These are phyloP conservation scores for Chrysodeixis includens DNA, from an alignment of 2,888 invertebrate genomes.

Conservation along the genomic window DNA sequence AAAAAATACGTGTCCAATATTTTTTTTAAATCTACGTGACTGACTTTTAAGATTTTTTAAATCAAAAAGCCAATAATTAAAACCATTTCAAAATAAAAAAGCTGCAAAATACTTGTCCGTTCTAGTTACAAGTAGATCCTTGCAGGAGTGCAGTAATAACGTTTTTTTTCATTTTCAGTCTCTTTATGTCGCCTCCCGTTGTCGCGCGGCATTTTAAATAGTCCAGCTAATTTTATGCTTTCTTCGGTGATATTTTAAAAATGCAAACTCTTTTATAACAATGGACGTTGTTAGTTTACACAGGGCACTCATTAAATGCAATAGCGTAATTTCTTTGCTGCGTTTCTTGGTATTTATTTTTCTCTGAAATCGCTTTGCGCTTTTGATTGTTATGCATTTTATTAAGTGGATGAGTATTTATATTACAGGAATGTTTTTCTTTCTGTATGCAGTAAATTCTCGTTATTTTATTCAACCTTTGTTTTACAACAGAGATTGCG, in stretches of 20 bases:
- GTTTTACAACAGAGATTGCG: no score
- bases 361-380: conserved; percentile 13
- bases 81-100: background rate
- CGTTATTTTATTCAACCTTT: background rate
- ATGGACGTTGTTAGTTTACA: conserved; percentile 48
- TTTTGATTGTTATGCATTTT: background rate
- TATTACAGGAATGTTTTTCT: background rate
- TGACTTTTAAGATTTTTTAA: no score
- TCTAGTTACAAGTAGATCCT: conserved; percentile 26
- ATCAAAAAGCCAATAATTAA: no score
- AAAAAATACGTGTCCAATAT: no score
- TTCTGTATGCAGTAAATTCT: background rate
- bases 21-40: no score
- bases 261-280: conserved; percentile 52
- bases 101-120: conserved; percentile 10
- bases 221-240: conserved; percentile 67
- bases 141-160: conserved; percentile 46
- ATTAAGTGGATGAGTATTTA: background rate
- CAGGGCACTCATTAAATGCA: conserved; percentile 46
- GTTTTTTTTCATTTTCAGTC: conserved; percentile 58
- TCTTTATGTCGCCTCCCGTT: conserved; percentile 56
- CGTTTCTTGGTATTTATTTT: conserved; percentile 13
- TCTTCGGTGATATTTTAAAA: conserved; percentile 63
- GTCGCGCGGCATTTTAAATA: conserved; percentile 67
- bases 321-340: conserved; percentile 22